These are phyloP conservation scores for Nipponia nippon DNA, from an alignment of 2,113 vertebrate genomes.

Conservation along the genomic window DNA sequence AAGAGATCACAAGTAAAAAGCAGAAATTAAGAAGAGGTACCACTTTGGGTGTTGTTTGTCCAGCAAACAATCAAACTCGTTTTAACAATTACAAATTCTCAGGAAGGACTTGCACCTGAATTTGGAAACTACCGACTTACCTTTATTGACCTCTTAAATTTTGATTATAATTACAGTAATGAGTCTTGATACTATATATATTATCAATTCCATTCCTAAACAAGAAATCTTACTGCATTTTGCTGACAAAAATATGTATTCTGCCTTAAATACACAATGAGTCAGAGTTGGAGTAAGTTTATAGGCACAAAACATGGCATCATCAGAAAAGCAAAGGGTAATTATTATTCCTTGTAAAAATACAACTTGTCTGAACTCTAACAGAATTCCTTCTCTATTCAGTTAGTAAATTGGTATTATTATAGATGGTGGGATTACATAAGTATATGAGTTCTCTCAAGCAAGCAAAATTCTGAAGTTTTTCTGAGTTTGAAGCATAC, in stretches of 20 bases:
- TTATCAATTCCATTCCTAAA: neutral
- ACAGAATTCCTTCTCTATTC: neutral
- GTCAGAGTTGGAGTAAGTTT: neutral
- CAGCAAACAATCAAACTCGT: neutral
- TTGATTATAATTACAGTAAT: neutral
- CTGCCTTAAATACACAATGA: neutral
- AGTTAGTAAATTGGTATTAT: neutral
- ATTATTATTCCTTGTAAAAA: neutral
- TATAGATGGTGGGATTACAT: neutral
- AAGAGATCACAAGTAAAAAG: neutral
- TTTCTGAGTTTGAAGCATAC: neutral
- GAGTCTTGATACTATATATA: neutral
- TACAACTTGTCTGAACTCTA: neutral
- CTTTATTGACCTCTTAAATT: neutral
- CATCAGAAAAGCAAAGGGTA: neutral
- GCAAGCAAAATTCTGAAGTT: neutral
- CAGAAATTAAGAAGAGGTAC: neutral
- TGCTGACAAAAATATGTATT: neutral
- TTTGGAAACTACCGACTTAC: neutral
- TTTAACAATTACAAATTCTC: neutral
- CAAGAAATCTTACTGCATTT: neutral
- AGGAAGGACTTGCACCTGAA: neutral
- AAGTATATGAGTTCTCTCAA: neutral
- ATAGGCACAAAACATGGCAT: neutral
- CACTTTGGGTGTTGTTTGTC: neutral